A percentile compares a stretch with the other conserved stretches of the same genome.
Conservation (phyloP, 2,797 vertebrate genomes). For the Brachyrhaphis roseni region DNA sequence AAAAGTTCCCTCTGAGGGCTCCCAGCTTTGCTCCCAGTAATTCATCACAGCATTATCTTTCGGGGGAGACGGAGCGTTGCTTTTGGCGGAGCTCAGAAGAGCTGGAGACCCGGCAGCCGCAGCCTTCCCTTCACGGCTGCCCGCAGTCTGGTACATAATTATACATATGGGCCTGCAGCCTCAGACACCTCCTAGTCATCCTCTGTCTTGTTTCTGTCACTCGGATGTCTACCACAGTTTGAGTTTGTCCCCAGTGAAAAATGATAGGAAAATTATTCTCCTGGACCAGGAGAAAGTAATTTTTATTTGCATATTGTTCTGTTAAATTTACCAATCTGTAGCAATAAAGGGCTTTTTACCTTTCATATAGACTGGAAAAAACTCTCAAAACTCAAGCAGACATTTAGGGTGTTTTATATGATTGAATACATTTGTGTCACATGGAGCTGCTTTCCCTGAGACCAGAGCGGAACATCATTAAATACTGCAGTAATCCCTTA, state of each 20-base stretch:
- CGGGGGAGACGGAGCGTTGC: slow-evolving; percentile 36
- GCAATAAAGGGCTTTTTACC: neutral
- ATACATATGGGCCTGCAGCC: slow-evolving; percentile 70
- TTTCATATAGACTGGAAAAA: neutral
- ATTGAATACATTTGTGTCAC: slow-evolving; percentile 8
- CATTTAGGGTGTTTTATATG: neutral
- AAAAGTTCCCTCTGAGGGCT: slow-evolving; percentile 67
- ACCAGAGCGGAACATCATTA: slow-evolving; percentile 47
- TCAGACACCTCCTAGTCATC: slow-evolving; percentile 83
- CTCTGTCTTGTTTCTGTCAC: slow-evolving; percentile 84
- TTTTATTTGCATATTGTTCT: slow-evolving; percentile 24
- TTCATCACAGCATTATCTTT: slow-evolving; percentile 46
- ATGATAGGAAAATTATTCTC: slow-evolving; percentile 28
- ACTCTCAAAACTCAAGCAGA: slow-evolving; percentile 10
- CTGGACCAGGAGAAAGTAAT: slow-evolving; percentile 21
- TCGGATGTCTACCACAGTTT: slow-evolving; percentile 75
- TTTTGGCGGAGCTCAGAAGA: slow-evolving; percentile 44
- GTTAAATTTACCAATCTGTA: slow-evolving; percentile 15
- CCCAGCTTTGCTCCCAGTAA: slow-evolving; percentile 39
- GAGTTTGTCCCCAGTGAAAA: slow-evolving; percentile 60
- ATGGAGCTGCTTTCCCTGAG: slow-evolving; percentile 20
- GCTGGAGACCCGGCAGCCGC: slow-evolving; percentile 28
- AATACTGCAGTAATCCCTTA: slow-evolving; percentile 50
- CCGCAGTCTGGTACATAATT: slow-evolving; percentile 75
- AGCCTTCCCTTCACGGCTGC: slow-evolving; percentile 36